Evolutionary conservation across 2,797 vertebrate species (phyloP).

Genomic region (Craterocephalus amniculus): DNA sequence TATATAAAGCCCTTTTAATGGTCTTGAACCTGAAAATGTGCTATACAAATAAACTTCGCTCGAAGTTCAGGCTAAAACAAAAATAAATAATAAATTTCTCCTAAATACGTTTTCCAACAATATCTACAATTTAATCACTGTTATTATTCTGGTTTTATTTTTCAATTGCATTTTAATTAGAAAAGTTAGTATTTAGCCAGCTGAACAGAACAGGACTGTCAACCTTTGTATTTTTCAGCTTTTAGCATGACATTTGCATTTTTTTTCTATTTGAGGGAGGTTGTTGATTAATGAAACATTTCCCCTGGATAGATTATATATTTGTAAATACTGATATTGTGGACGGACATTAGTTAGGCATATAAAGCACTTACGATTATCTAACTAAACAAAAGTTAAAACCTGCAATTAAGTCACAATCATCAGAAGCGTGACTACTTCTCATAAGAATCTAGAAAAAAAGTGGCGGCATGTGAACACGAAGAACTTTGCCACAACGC

Average conservation of each 20-base stretch:
- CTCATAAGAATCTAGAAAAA: no score
- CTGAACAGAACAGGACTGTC: not conserved
- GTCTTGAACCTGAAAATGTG: no score
- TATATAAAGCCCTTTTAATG: no score
- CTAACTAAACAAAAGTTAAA: not conserved
- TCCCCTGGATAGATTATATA: constrained; percentile 2
- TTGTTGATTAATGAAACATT: not conserved
- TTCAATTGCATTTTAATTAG: not conserved
- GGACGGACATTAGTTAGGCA: not conserved
- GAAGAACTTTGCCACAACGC: no score
- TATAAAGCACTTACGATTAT: not conserved
- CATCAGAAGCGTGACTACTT: no score
- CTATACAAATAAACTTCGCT: no score
- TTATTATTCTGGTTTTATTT: not conserved
- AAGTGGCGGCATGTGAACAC: no score
- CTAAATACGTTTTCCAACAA: not conserved
- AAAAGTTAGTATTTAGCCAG: not conserved
- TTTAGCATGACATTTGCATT: no score
- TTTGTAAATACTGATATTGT: not conserved
- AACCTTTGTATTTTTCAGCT: no score
- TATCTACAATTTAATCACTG: not conserved
- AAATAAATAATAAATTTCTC: not conserved
- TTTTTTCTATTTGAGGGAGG: no score
- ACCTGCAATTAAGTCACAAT: constrained; percentile 13
- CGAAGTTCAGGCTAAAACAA: no score